Percentiles rank a stretch among this genome's conserved stretches.
phyloP scores from a whole-genome alignment of 2,888 invertebrate species.

The Lordiphosa andalusiaca region DNA sequence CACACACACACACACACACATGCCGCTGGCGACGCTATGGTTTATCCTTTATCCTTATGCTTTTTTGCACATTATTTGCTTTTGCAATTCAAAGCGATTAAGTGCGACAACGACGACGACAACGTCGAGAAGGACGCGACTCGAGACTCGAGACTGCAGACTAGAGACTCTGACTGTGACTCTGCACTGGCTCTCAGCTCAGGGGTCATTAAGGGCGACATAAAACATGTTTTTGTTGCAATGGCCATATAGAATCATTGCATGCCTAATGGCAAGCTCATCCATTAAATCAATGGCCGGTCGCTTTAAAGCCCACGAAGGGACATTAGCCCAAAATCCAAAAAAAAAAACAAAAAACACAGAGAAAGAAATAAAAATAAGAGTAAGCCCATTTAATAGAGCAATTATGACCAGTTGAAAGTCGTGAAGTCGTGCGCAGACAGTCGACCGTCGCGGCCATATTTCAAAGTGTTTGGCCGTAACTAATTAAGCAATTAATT shows the following conservation, averaged over 20 bases:
- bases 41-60: constrained; percentile 74
- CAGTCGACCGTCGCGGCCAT: constrained; percentile 64
- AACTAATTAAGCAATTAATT: constrained; percentile 78
- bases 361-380: constrained; percentile 23
- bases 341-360: constrained; percentile 19
- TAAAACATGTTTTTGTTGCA: constrained; percentile 75
- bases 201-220: constrained; percentile 72
- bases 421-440: constrained; percentile 34
- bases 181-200: constrained; percentile 36
- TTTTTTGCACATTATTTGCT: constrained; percentile 74
- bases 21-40: constrained; percentile 63
- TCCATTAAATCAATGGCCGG: constrained; percentile 52
- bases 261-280: constrained; percentile 68
- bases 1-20: constrained; percentile 7
- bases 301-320: constrained; percentile 30
- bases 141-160: constrained; percentile 27
- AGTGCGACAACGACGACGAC: constrained; percentile 51
- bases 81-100: constrained; percentile 76
- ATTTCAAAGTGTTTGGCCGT: constrained; percentile 73
- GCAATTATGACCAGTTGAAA: constrained; percentile 74
- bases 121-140: constrained; percentile 14
- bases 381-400: constrained; percentile 71
- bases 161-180: constrained; percentile 14
- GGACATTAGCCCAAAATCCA: constrained; percentile 21
- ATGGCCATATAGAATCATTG: constrained; percentile 62